A percentile compares a stretch with the other conserved stretches of the same genome.
Evolutionary conservation across 2,113 vertebrate species (phyloP).

Genomic region (Serinus canaria): DNA sequence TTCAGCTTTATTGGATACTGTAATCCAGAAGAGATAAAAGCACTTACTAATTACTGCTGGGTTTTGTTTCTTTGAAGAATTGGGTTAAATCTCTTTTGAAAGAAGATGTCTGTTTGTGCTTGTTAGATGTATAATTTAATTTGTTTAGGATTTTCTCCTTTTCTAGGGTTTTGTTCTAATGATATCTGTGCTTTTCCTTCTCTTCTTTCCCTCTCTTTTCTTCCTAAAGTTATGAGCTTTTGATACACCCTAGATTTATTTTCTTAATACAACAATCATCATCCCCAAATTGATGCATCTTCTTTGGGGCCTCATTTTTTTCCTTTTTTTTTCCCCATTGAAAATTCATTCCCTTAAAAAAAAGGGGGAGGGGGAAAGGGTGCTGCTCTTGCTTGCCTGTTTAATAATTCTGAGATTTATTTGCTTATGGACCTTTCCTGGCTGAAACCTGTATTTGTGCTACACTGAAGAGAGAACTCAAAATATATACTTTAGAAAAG

Average conservation of each 20-base stretch:
- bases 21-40: slow-evolving; percentile 63
- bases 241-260: neutral
- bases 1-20: slow-evolving; percentile 31
- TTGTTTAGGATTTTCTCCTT: slow-evolving; percentile 32
- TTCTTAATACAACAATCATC: neutral
- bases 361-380: neutral
- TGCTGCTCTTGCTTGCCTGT: neutral
- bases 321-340: too few species aligned
- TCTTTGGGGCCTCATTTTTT: neutral
- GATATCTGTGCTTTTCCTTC: neutral
- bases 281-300: neutral
- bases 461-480: neutral
- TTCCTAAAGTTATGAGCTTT: neutral
- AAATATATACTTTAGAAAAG: neutral
- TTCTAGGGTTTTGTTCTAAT: neutral
- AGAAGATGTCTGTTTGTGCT: slow-evolving; percentile 31
- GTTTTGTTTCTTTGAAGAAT: slow-evolving; percentile 66
- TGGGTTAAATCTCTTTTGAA: slow-evolving; percentile 58
- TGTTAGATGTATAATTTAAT: slow-evolving; percentile 64
- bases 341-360: neutral
- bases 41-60: slow-evolving; percentile 49
- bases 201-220: neutral
- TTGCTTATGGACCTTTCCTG: neutral
- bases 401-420: neutral
- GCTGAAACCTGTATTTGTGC: neutral